These are phyloP conservation scores for Ctena decussata DNA, from an alignment of 2,888 invertebrate genomes.

Conservation along the genomic window DNA sequence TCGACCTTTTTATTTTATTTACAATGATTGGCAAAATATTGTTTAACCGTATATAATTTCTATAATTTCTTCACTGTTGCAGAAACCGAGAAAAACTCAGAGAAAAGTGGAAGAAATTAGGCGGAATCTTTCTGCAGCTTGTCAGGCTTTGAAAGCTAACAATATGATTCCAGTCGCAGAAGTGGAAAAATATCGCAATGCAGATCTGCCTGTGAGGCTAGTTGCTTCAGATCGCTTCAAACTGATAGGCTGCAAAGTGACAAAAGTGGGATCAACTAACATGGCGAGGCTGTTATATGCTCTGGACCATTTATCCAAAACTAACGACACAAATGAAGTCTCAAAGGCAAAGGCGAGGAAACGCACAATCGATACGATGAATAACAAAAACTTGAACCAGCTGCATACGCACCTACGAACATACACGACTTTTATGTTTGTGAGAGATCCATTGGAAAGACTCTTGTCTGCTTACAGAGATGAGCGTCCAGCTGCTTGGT, in stretches of 20 bases:
- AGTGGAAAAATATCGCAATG: not conserved
- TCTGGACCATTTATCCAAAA: not conserved
- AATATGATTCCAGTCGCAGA: not conserved
- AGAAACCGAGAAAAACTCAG: no score
- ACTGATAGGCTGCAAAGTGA: not conserved
- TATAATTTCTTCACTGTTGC: no score
- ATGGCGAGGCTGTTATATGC: not conserved
- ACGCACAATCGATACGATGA: not conserved
- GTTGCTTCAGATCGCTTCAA: not conserved
- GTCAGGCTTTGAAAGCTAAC: not conserved
- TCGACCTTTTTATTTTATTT: no score
- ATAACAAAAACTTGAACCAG: not conserved
- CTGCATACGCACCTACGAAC: not conserved
- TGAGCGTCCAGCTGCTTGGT: not conserved
- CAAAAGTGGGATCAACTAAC: not conserved
- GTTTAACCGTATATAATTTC: no score
- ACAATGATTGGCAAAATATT: no score
- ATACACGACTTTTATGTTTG: conserved; percentile 2
- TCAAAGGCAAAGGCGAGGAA: not conserved
- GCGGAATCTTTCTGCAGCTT: not conserved
- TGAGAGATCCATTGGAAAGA: not conserved
- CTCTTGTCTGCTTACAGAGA: conserved; percentile 2
- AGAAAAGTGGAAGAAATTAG: no score
- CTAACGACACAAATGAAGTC: not conserved
- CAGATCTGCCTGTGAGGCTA: not conserved